Evolutionary conservation across 2,113 vertebrate species (phyloP), one percentile per base, ranked within the genome.

Genomic region (Notarius quadriscutis): DNA sequence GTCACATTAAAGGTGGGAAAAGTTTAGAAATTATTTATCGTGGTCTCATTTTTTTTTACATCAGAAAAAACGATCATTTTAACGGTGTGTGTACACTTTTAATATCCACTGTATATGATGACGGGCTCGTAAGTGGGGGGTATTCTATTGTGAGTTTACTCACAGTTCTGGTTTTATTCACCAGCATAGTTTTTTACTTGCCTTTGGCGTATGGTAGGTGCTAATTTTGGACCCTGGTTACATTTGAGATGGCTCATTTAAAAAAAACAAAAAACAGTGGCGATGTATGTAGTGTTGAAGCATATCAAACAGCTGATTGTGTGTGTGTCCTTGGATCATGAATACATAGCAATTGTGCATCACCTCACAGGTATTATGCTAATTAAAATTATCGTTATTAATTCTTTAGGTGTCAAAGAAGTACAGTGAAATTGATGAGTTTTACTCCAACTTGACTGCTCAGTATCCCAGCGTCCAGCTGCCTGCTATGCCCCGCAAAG

Each of bases 351-450:
- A 20, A 50, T 51, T 53, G 48, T 51, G 72, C 7, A 75, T 77
- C 9, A n/a, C 4, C 2, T 50, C 18, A 48, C 14, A 60, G 7
- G 55, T 10, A 27, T 27, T 60, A 30, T 74, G 14, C n/a, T 53
- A 50, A 41, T 50, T 12, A 53, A 9, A 55, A 72, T 57, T 12
- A 4, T 15, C 65, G 20, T 83, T 15, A 57, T 62, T 65, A 27
- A 5, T 34, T 84, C 84, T 92, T 86, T 92, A 97, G 97, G 95
- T 97, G 84, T 97, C 96, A 83, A 97, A 95, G 89, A 97, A 96
- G 91, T 97, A 96, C 94, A 97, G 97, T 0, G 96, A 97, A 89
- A 95, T 97, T 0, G 96, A 97, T 71, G 96, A 96, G 83, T 93
- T 97, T 53, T 96, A 96, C 92, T 93, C 94, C 87, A 95, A 90